Conservation (phyloP, 2,113 vertebrate species). For the Bubo scandiacus region DNA sequence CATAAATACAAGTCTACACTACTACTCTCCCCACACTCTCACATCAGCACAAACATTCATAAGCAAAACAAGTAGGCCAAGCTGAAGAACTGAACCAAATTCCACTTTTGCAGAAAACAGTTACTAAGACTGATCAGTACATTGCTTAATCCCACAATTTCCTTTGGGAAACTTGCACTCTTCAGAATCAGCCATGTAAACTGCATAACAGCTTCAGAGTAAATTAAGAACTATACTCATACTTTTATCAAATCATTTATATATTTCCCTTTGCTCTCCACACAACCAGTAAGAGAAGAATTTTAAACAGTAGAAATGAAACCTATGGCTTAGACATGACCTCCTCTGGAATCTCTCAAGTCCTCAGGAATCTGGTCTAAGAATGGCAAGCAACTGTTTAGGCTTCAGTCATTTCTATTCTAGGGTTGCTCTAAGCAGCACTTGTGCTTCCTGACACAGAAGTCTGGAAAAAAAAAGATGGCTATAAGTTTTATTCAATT, state of each 20-base stretch:
- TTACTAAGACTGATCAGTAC: not conserved
- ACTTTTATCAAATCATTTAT: not conserved
- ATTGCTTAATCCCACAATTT: not conserved
- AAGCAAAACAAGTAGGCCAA: not conserved
- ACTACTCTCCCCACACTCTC: not conserved
- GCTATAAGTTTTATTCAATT: not conserved
- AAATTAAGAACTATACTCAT: not conserved
- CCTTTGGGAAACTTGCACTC: not conserved
- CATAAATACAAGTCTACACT: not conserved
- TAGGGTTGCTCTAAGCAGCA: conserved; percentile 10
- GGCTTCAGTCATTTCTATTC: conserved; percentile 57
- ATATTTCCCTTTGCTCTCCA: not conserved
- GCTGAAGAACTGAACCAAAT: not conserved
- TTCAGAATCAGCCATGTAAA: not conserved
- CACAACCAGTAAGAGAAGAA: not conserved
- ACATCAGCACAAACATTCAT: not conserved
- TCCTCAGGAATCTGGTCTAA: conserved; percentile 35
- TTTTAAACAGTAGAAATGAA: not conserved
- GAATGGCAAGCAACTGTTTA: conserved; percentile 52
- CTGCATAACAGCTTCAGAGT: not conserved
- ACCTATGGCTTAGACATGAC: not conserved
- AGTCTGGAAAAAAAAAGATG: not conserved
- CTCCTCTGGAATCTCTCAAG: conserved; percentile 18
- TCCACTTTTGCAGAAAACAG: not conserved
- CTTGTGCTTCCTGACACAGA: not conserved